Conservation (phyloP, 2,888 invertebrate genomes). For the Leptopilina myrica region DNA sequence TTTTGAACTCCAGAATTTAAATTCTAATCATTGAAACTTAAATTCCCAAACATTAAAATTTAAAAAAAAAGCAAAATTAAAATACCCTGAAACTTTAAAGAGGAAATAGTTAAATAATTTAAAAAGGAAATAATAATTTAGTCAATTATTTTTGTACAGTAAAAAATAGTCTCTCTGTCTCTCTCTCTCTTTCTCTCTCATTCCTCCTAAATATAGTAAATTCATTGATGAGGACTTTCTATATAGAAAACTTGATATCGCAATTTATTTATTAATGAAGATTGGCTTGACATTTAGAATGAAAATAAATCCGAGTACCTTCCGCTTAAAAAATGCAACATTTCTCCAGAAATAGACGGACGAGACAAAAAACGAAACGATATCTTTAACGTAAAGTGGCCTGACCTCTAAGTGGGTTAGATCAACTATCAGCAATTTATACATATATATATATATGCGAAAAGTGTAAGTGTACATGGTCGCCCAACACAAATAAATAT, state of each 20-base stretch:
- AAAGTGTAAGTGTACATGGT: neutral
- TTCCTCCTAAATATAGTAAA: neutral
- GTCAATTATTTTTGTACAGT: no score
- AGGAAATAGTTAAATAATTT: no score
- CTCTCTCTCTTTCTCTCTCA: no score
- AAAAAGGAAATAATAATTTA: neutral
- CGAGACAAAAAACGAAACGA: conserved; percentile 18
- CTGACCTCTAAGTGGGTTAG: conserved; percentile 39
- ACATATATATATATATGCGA: neutral
- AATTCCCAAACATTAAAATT: no score
- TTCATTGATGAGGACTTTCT: neutral
- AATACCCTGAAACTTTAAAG: no score
- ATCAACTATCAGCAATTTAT: conserved; percentile 35
- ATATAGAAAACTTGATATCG: neutral
- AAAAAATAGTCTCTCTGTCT: no score
- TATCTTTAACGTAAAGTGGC: conserved; percentile 35
- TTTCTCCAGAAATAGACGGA: conserved; percentile 34
- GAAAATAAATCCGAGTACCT: conserved; percentile 22
- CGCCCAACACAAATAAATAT: no score
- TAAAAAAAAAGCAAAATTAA: no score
- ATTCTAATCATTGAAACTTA: no score
- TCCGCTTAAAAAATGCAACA: conserved; percentile 23
- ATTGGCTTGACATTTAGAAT: conserved; percentile 20
- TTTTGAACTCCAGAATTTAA: no score
- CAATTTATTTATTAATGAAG: neutral